Conservation (phyloP, 2,113 vertebrate species). For the Eurystomus gularis region DNA sequence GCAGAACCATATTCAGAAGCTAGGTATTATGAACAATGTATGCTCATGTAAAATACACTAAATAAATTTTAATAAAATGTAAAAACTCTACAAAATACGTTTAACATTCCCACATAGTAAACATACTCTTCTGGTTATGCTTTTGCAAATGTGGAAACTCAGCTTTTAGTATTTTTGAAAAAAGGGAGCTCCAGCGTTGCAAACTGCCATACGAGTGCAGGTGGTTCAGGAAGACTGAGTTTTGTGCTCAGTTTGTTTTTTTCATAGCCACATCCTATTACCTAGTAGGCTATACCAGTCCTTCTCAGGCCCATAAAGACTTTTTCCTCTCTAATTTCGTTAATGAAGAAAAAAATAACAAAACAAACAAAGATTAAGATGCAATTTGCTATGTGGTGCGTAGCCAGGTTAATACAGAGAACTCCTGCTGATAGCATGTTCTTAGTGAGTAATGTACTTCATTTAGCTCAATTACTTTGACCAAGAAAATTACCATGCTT, state of each 20-base stretch:
- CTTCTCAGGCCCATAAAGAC: background rate
- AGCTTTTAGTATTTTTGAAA: background rate
- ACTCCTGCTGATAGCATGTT: constrained; percentile 40
- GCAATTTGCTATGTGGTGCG: constrained; percentile 37
- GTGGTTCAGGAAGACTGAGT: background rate
- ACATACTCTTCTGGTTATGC: rapidly evolving
- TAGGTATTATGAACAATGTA: background rate
- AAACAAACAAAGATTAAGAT: constrained; percentile 43
- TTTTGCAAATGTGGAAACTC: background rate
- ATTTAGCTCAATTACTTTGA: constrained; percentile 37
- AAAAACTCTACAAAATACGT: background rate
- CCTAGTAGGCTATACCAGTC: background rate
- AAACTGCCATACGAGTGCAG: background rate
- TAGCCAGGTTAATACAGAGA: constrained; percentile 42
- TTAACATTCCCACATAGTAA: background rate
- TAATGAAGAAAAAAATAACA: constrained; percentile 18
- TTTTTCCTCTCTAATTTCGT: background rate
- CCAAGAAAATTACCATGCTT: constrained; percentile 21
- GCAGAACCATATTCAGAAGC: background rate
- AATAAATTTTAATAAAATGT: background rate
- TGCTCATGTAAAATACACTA: background rate
- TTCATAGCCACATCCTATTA: background rate
- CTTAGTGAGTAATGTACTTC: constrained; percentile 47
- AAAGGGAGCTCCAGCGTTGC: background rate
- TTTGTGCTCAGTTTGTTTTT: background rate